A percentile compares a stretch with the other conserved stretches of the same genome.
These are phyloP conservation scores for Agrochola circellaris DNA, from an alignment of 2,888 invertebrate species.

Conservation along the genomic window DNA sequence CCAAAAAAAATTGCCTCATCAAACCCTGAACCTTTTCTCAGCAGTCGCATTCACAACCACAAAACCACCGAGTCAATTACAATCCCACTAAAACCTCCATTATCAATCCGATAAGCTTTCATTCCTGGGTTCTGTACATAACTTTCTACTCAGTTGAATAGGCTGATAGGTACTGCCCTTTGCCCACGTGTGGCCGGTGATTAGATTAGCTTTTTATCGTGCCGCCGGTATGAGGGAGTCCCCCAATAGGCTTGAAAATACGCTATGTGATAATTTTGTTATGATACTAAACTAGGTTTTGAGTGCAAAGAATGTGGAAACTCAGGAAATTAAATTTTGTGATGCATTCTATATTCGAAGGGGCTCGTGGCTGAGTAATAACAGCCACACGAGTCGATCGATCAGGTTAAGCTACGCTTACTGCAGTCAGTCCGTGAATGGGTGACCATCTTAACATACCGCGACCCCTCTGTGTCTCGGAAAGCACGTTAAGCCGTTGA, in stretches of 20 bases:
- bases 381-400: too few relatives aligned
- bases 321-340: background rate
- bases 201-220: constrained; percentile 39
- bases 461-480: too few relatives aligned
- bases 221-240: background rate
- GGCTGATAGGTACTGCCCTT: background rate
- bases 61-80: background rate
- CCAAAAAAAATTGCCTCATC: background rate
- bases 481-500: too few relatives aligned
- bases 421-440: too few relatives aligned
- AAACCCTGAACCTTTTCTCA: background rate
- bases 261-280: background rate
- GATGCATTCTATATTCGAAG: background rate
- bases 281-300: background rate
- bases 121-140: constrained; percentile 1
- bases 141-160: constrained; percentile 30
- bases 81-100: background rate
- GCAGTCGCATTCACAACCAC: background rate
- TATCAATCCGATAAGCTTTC: constrained; percentile 22
- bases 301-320: background rate
- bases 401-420: too few relatives aligned
- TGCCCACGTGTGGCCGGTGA: constrained; percentile 10
- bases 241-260: constrained; percentile 8
- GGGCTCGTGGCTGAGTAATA: too few relatives aligned
- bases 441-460: too few relatives aligned